Conservation (phyloP, 2,113 vertebrate genomes). For the Pollimyrus isidori region DNA sequence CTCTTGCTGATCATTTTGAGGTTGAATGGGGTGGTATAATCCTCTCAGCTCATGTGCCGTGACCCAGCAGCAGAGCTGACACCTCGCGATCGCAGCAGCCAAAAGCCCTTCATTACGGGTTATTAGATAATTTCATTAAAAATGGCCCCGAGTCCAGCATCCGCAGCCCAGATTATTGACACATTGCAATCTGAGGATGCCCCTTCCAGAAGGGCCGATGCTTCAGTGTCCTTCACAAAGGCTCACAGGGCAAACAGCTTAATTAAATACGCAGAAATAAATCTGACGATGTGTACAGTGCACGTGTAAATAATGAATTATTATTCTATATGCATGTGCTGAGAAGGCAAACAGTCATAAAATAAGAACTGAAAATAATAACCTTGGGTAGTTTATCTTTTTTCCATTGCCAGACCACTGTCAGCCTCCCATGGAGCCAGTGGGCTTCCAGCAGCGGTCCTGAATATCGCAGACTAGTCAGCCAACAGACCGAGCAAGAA, state of each 20-base stretch:
- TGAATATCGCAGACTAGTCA: neutral
- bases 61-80: neutral
- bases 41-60: neutral
- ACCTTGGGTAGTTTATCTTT: neutral
- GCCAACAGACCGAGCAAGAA: neutral
- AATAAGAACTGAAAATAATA: neutral
- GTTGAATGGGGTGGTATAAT: neutral
- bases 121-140: neutral
- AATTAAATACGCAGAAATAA: neutral
- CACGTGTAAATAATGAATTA: neutral
- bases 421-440: neutral
- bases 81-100: neutral
- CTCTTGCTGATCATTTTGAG: neutral
- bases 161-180: neutral
- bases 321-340: neutral
- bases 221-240: neutral
- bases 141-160: neutral
- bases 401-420: neutral
- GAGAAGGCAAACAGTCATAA: neutral
- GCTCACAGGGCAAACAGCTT: neutral
- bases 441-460: neutral
- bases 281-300: neutral
- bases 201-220: neutral
- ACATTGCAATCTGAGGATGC: neutral
- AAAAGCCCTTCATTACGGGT: neutral